Percentiles rank a stretch among this genome's conserved stretches.
These are phyloP conservation scores for Ectropis crepuscularia DNA, from an alignment of 2,888 invertebrate genomes.

Conservation along the genomic window DNA sequence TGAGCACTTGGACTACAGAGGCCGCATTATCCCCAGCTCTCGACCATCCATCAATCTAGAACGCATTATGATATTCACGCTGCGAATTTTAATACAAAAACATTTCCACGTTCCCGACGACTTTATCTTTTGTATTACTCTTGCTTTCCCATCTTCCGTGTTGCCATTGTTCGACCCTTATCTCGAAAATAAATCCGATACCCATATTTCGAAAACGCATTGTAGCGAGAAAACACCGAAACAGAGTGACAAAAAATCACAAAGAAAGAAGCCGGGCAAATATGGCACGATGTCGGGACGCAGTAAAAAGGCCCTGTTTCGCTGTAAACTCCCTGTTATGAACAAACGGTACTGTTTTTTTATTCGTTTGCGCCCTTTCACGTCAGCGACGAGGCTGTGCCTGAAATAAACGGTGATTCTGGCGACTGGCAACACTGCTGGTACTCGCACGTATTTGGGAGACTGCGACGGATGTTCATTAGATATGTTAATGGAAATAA, in stretches of 20 bases:
- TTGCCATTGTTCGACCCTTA: slow-evolving; percentile 30
- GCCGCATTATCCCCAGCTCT: slow-evolving; percentile 4
- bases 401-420: slow-evolving; percentile 30
- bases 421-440: slow-evolving; percentile 28
- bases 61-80: slow-evolving; percentile 21
- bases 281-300: slow-evolving; percentile 40
- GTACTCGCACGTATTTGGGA: slow-evolving; percentile 9
- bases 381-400: slow-evolving; percentile 31
- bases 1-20: not conserved
- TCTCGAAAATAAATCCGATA: slow-evolving; percentile 35
- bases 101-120: slow-evolving; percentile 19
- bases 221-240: slow-evolving; percentile 33
- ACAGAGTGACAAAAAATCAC: slow-evolving; percentile 34
- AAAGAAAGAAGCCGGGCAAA: slow-evolving; percentile 41
- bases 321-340: slow-evolving; percentile 45
- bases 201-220: slow-evolving; percentile 36
- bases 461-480: slow-evolving; percentile 1
- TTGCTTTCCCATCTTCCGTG: slow-evolving; percentile 24
- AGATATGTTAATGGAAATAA: not conserved
- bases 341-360: slow-evolving; percentile 47
- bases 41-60: slow-evolving; percentile 26
- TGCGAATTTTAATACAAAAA: slow-evolving; percentile 30
- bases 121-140: slow-evolving; percentile 28
- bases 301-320: slow-evolving; percentile 44
- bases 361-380: slow-evolving; percentile 42